A percentile compares a stretch with the other conserved stretches of the same genome.
Evolutionary conservation across 2,797 vertebrate species (phyloP).

Genomic region (Xenopus petersii): DNA sequence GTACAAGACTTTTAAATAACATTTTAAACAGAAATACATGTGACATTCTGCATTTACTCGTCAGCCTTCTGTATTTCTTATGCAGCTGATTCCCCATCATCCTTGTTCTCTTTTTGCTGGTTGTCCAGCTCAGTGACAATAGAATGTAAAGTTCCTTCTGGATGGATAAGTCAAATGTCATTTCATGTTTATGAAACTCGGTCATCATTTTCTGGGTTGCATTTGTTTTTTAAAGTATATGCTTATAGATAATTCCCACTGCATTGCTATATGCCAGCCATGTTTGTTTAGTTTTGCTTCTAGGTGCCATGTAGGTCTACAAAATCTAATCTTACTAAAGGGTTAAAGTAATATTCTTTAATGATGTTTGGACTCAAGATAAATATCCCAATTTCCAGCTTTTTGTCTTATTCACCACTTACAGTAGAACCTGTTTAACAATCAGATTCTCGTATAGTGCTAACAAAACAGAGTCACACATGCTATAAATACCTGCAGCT

Average conservation of each 20-base stretch:
- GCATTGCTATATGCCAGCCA: too few species aligned
- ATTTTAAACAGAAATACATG: conserved; percentile 19
- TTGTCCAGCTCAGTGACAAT: conserved; percentile 32
- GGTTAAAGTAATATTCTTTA: too few species aligned
- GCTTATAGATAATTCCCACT: too few species aligned
- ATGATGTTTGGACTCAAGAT: too few species aligned
- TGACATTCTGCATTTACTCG: conserved; percentile 38
- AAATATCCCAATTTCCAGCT: too few species aligned
- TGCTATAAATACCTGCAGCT: conserved; percentile 37
- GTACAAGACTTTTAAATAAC: conserved; percentile 31
- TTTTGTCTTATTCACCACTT: too few species aligned
- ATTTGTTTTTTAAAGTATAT: too few species aligned
- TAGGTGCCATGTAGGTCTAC: too few species aligned
- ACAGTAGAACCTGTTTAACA: neutral
- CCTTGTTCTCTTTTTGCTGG: conserved; percentile 17
- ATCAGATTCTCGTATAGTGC: neutral
- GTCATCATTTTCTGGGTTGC: too few species aligned
- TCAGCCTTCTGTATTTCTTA: conserved; percentile 25
- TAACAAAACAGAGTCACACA: conserved; percentile 22
- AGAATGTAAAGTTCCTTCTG: conserved; percentile 24
- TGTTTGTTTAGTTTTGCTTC: too few species aligned
- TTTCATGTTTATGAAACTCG: conserved; percentile 15
- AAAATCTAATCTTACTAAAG: too few species aligned
- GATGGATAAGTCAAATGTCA: conserved; percentile 13
- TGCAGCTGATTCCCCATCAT: conserved; percentile 15